Base-by-base conservation (phyloP, 2,797 vertebrate species). In the Lepidocolaptes lacrymiger region DNA sequence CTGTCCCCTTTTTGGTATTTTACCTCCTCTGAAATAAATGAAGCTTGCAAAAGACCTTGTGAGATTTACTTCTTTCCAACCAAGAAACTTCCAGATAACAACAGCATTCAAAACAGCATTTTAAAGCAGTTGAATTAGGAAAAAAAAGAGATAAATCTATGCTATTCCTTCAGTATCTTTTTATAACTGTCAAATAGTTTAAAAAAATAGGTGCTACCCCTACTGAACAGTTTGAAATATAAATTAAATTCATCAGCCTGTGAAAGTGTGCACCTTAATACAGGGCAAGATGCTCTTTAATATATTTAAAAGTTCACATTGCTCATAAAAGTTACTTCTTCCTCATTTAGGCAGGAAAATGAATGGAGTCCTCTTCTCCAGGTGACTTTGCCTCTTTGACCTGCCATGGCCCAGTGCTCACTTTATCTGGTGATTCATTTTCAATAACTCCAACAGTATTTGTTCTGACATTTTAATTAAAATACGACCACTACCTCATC, bases 381-480 rank as follows among this genome's bases (percentile, higher is more conserved):
- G 98, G 98, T 98, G 98, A 98, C 98, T 98, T 98, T 98, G 98
- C 97, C 98, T 98, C 97, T 98, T 98, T 98, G 98, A 98, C 98
- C 98, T 98, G 98, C 98, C 98, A 98, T 98, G 98, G 98, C 97
- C 98, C 98, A 98, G 95, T 98, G 98, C 98, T 98, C 97, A 95
- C 97, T 98, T 98, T 98, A 98, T 98, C 98, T 98, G 98, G 98
- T 98, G 98, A 98, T 98, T 98, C 98, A 98, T 98, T 98, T 98
- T 98, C 98, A 98, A 98, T 98, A 98, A 98, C 98, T 98, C 97
- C 97, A 97, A 98, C 98, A 98, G 98, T 98, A 98, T 98, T 98
- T 98, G 98, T 98, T 98, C 98, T 99, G 98, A 98, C 98, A 99
- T 98, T 98, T 99, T 98, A 99, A 99, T 98, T 98, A 99, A 98